A percentile compares a stretch with the other conserved stretches of the same genome.
phyloP scores from a whole-genome alignment of 2,797 vertebrate species.

The Platalea minor region DNA sequence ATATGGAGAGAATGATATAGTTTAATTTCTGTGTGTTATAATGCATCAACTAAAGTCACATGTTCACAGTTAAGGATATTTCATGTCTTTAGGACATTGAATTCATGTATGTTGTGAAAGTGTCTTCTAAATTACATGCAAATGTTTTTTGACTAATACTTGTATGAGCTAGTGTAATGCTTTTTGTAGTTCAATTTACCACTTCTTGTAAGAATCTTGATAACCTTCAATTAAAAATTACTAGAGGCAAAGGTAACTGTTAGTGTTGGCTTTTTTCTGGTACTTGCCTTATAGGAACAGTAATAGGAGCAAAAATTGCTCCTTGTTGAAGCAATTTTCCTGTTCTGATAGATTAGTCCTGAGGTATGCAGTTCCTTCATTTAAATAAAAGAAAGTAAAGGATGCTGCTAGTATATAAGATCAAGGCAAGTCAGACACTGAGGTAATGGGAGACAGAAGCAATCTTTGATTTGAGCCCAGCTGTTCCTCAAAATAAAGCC shows the following conservation, averaged over 20 bases:
- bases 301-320: background rate
- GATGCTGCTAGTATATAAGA: background rate
- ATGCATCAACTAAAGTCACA: background rate
- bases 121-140: background rate
- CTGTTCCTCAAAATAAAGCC: background rate
- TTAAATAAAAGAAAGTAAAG: background rate
- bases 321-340: background rate
- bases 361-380: background rate
- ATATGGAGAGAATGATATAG: fast-evolving
- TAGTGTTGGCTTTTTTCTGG: background rate
- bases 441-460: background rate
- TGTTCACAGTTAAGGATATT: background rate
- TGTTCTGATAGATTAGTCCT: background rate
- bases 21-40: background rate
- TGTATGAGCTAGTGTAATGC: background rate
- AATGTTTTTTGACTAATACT: background rate
- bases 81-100: background rate
- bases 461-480: background rate
- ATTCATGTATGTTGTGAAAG: background rate
- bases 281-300: background rate
- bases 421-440: background rate
- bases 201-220: background rate
- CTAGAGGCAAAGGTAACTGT: background rate
- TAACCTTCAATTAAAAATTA: background rate
- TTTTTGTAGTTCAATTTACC: background rate